These are phyloP conservation scores for Gymnothorax reevesii DNA, from an alignment of 2,797 vertebrate genomes.

Conservation along the genomic window DNA sequence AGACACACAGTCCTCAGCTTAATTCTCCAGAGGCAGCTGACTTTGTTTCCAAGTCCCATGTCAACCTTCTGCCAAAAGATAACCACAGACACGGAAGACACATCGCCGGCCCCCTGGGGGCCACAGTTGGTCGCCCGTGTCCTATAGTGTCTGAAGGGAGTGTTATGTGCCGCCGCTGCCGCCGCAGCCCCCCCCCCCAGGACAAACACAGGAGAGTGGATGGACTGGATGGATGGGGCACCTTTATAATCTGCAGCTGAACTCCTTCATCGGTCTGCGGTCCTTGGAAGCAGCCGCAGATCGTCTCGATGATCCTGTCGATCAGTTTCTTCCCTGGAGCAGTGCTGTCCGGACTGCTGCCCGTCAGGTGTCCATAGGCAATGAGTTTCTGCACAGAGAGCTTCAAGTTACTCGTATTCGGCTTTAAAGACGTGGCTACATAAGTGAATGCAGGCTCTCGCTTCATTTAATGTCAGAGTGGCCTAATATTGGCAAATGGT, in stretches of 20 bases:
- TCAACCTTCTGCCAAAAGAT: neutral
- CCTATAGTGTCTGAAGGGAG: neutral
- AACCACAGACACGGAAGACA: neutral
- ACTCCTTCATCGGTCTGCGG: slow-evolving; percentile 98
- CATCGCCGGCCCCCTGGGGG: neutral
- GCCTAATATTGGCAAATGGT: neutral
- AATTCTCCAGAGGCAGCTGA: neutral
- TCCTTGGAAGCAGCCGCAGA: slow-evolving; percentile 98
- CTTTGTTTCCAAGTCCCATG: neutral
- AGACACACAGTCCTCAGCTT: neutral
- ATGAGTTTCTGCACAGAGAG: slow-evolving; percentile 88
- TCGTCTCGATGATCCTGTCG: slow-evolving; percentile 98
- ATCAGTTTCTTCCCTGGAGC: slow-evolving; percentile 97
- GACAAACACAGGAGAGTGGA: neutral
- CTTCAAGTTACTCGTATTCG: neutral
- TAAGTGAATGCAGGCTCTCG: neutral
- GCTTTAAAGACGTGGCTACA: neutral
- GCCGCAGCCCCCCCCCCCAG: neutral
- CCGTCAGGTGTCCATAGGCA: slow-evolving; percentile 96
- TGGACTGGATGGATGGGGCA: slow-evolving; percentile 44
- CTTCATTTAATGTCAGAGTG: neutral
- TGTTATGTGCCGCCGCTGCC: neutral
- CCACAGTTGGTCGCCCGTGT: neutral
- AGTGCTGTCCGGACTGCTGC: slow-evolving; percentile 94
- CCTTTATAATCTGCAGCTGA: slow-evolving; percentile 98